Percentiles rank a stretch among this genome's conserved stretches.
These are phyloP conservation scores for Neofelis nebulosa DNA, from an alignment of 2,113 vertebrate genomes.

Conservation along the genomic window DNA sequence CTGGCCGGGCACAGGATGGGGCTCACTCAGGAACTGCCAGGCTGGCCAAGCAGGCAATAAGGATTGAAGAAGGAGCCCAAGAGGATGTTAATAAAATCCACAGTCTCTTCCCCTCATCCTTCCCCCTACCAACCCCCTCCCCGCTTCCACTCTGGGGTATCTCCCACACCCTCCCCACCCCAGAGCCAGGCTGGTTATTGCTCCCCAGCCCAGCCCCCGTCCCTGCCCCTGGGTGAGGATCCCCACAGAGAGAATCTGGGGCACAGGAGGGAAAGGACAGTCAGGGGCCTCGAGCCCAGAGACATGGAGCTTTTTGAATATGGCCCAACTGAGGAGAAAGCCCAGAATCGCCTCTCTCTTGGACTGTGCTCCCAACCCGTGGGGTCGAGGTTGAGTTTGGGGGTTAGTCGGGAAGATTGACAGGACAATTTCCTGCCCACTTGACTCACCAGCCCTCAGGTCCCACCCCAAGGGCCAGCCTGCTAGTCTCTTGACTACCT, in stretches of 20 bases:
- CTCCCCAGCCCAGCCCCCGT: neutral
- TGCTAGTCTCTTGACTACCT: too few species aligned
- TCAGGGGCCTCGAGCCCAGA: neutral
- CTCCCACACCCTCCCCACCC: neutral
- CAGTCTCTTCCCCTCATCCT: accelerated
- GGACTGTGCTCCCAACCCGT: neutral
- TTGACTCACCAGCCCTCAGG: neutral
- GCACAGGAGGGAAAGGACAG: neutral
- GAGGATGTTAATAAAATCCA: neutral
- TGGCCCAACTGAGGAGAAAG: neutral
- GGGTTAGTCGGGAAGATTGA: neutral
- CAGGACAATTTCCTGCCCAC: neutral
- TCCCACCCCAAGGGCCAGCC: neutral
- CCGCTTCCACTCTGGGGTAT: neutral
- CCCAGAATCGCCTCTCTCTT: neutral
- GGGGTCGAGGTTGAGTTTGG: too few species aligned
- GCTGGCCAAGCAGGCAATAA: neutral
- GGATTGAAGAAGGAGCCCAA: neutral
- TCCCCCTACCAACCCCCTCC: neutral
- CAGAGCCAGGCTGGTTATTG: neutral
- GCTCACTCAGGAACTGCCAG: neutral
- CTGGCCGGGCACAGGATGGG: neutral
- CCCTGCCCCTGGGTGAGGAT: neutral
- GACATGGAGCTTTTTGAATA: neutral
- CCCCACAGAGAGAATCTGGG: neutral